phyloP scores from a whole-genome alignment of 2,797 vertebrate species.

The Pseudochirops corinnae region DNA sequence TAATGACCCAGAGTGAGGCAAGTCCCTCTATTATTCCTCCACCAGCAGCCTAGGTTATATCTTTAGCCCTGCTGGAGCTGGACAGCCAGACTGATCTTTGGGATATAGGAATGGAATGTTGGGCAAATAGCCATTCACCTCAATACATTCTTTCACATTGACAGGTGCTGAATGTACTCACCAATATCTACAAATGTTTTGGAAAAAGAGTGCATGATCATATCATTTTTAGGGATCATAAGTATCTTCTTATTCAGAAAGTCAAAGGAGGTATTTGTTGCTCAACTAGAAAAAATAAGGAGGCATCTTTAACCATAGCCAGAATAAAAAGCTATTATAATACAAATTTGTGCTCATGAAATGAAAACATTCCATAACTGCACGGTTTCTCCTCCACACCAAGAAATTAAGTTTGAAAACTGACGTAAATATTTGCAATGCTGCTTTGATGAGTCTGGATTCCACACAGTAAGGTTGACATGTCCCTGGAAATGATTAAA shows the following conservation, averaged over 20 bases:
- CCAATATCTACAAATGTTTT: constrained; percentile 5
- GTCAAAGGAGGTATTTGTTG: constrained; percentile 46
- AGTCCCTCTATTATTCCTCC: background rate
- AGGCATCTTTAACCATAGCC: constrained; percentile 46
- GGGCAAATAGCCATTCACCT: background rate
- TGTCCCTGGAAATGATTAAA: constrained; percentile 65
- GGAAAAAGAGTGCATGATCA: background rate
- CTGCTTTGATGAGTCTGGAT: constrained; percentile 75
- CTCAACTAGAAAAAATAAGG: constrained; percentile 65
- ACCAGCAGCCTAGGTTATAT: background rate
- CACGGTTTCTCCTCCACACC: constrained; percentile 49
- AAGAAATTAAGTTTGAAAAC: constrained; percentile 77
- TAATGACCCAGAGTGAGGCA: background rate
- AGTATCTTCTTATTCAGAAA: constrained; percentile 52
- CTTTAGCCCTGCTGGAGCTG: background rate
- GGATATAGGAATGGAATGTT: background rate
- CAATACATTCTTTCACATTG: background rate
- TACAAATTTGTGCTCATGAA: constrained; percentile 63
- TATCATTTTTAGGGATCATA: constrained; percentile 35
- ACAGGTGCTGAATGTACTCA: background rate
- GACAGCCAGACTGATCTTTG: background rate
- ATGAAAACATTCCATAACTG: constrained; percentile 69
- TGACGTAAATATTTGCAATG: constrained; percentile 65
- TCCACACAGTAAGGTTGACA: constrained; percentile 67
- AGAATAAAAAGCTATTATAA: constrained; percentile 68